Base-by-base conservation (phyloP, 92 coral and sea anemone species). In the Micromussa lordhowensis region DNA sequence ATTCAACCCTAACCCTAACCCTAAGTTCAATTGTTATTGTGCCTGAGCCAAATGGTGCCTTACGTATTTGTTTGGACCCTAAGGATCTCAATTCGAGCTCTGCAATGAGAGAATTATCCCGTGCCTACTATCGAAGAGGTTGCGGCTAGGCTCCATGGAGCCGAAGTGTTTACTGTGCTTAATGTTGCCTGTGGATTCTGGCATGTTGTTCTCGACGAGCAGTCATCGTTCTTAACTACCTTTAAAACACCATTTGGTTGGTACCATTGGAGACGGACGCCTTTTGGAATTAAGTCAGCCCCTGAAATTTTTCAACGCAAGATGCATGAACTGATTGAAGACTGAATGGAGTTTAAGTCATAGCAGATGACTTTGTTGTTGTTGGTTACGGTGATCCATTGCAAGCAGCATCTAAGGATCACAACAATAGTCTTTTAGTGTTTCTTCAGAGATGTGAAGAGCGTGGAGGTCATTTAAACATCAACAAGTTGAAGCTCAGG, bases 1-100 rank as follows among this genome's bases (percentile, higher is more conserved):
- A 57, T 5, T n/a, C n/a, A n/a, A n/a, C n/a, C n/a, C n/a, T n/a
- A n/a, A n/a, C n/a, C n/a, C n/a, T n/a, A n/a, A n/a, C n/a, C 54
- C 57, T 91, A 14, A 91, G 91, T 71, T 91, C 90, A 26, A 54
- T 86, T 44, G 90, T 86, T 8, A 87, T 58, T 38, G 84, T 91
- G 36, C 90, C 88, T 22, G 87, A 81, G 91, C 74, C 81, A 54
- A 87, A 75, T 68, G 91, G 84, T 44, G 74, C 82, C 75, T 68
- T 82, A 35, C 82, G 77, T 11, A n/a, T 88, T 22, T 75, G 77
- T 57, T 75, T 91, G 76, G 93, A 82, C 68, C 91, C 91, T 29
- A 87, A 74, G 48, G 48, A 40, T 40, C 48, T 40, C 48, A 40
- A 40, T 11, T 40, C 48, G 48, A 40, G 83, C 93, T 89, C 57